Base-by-base conservation (phyloP, 2,797 vertebrate species). In the Coranthus polyacanthus region DNA sequence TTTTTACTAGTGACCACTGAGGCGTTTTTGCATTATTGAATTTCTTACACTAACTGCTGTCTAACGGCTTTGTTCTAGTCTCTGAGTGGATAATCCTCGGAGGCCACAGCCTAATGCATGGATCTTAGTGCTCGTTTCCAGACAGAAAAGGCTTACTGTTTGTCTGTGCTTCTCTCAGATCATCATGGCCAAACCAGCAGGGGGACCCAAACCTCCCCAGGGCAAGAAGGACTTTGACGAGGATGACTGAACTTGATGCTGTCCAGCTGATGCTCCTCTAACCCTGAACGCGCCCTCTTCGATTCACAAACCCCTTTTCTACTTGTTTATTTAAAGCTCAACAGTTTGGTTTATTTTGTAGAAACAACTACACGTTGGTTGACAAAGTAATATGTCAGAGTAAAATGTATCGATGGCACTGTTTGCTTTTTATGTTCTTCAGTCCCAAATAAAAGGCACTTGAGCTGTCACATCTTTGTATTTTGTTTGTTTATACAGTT, bases 211-310 rank as follows among this genome's bases (percentile, higher is more conserved):
- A 93, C 88, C 98, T 84, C 98, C 98, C 21, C 94, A 95, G 80
- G 96, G 94, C 78, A 98, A 93, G 88, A 98, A 98, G 65, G 95
- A 98, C 82, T 98, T 97, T 86, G 97, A 99, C 22, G 96, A 97
- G 17, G 98, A 99, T 17, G 98, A 98, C 4, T 99, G 90, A 99
- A 65, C 4, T 5, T 61, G 60, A 81, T 18, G 12, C 16, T 8
- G 20, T 59, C 16, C 49, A 47, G n/a, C 51, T 39, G 69, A 72
- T 59, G 65, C 47, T 46, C 56, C 56, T 64, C 36, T 22, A 39
- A 67, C 52, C 68, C 65, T 21, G 12, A 64, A 46, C 0, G 36
- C 42, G 47, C 45, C 47, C 62, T 47, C 45, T 20, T 37, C 15
- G 41, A 77, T 78, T 60, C 38, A 72, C 45, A 49, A 67, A 65